These are phyloP conservation scores for Telmatochromis sp. DNA, from an alignment of 2,113 vertebrate genomes.

Conservation along the genomic window DNA sequence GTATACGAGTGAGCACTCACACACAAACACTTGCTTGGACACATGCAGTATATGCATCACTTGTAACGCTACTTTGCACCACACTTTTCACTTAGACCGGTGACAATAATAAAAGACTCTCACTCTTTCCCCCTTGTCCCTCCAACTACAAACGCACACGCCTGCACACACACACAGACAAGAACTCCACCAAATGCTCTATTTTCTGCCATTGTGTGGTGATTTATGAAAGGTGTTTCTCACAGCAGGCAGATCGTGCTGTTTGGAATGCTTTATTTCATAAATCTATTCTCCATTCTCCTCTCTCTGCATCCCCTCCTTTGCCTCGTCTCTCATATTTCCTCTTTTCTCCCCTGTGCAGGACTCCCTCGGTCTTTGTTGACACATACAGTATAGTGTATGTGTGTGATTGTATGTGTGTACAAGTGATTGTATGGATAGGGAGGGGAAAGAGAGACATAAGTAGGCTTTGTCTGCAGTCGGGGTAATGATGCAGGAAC, in stretches of 20 bases:
- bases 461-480: constrained; percentile 64
- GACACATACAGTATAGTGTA: constrained; percentile 28
- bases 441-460: constrained; percentile 37
- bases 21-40: not conserved
- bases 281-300: constrained; percentile 65
- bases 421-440: constrained; percentile 12
- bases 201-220: constrained; percentile 57
- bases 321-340: constrained; percentile 38
- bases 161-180: not conserved
- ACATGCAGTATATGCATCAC: not conserved
- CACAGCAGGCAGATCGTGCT: constrained; percentile 62
- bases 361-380: constrained; percentile 57
- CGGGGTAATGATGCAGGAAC: constrained; percentile 67
- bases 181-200: constrained; percentile 58
- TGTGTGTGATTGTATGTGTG: not conserved
- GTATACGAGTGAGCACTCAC: not conserved
- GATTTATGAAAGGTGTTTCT: constrained; percentile 70
- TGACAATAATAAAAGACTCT: constrained; percentile 41
- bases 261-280: constrained; percentile 68
- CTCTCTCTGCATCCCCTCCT: constrained; percentile 35
- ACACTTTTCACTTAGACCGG: constrained; percentile 9
- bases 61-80: constrained; percentile 14
- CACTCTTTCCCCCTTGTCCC: not conserved
- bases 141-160: not conserved
- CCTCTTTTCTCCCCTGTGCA: constrained; percentile 52